Conservation (phyloP, 2,797 vertebrate species). For the Miichthys miiuy region DNA sequence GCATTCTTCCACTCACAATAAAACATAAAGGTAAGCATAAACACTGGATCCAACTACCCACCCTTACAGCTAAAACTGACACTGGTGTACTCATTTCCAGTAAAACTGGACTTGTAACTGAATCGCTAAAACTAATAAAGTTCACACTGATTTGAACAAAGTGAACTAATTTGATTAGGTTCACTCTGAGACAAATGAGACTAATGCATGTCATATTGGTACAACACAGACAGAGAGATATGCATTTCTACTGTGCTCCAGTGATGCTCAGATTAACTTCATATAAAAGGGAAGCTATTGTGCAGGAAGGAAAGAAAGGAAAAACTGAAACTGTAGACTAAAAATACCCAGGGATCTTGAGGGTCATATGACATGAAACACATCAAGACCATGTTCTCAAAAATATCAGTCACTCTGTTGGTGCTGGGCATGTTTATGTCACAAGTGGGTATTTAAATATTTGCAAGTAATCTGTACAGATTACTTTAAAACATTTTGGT, state of each 20-base stretch:
- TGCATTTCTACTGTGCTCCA: neutral
- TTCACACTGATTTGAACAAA: neutral
- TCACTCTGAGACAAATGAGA: neutral
- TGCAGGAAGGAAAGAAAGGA: conserved; percentile 1
- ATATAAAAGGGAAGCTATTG: neutral
- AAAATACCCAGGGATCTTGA: conserved; percentile 29
- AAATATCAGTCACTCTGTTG: neutral
- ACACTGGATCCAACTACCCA: neutral
- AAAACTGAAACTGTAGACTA: conserved; percentile 36
- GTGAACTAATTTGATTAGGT: neutral
- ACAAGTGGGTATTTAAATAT: neutral
- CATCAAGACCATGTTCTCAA: neutral
- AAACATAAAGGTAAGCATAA: neutral
- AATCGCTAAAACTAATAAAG: neutral
- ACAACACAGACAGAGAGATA: neutral
- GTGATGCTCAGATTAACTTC: neutral
- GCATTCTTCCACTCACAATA: neutral
- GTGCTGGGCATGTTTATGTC: neutral
- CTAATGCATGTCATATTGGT: neutral
- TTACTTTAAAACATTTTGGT: neutral
- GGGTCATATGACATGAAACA: conserved; percentile 47
- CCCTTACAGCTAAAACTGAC: neutral
- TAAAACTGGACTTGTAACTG: neutral
- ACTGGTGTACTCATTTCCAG: neutral
- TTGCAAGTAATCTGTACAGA: neutral